These are phyloP conservation scores for Pangasianodon hypophthalmus DNA, from an alignment of 2,113 vertebrate species.

Conservation along the genomic window DNA sequence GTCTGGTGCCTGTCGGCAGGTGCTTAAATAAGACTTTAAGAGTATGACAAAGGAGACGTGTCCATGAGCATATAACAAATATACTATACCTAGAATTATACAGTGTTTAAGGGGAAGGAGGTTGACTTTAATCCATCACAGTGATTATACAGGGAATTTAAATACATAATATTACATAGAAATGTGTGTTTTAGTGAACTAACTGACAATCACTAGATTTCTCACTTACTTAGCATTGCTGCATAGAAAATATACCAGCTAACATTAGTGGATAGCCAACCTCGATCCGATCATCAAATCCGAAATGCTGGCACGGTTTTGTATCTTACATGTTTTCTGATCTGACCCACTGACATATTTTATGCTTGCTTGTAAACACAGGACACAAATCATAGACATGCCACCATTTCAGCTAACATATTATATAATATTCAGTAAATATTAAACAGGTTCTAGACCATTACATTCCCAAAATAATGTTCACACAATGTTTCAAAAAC, in stretches of 20 bases:
- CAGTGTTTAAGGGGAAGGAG: background rate
- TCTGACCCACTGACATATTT: background rate
- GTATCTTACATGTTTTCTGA: background rate
- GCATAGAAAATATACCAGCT: background rate
- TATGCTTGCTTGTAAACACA: background rate
- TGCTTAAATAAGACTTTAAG: slow-evolving; percentile 60
- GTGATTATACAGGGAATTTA: background rate
- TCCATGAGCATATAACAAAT: background rate
- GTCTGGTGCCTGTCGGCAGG: slow-evolving; percentile 49
- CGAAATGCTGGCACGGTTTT: background rate
- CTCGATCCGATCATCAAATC: background rate
- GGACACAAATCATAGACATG: background rate
- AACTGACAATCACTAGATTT: no score
- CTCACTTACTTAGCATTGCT: background rate
- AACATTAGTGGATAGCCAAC: background rate
- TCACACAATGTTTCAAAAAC: background rate
- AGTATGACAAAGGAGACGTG: slow-evolving; percentile 29
- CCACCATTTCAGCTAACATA: background rate
- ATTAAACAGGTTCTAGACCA: background rate
- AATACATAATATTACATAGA: background rate
- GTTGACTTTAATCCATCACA: background rate
- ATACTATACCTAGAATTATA: slow-evolving; percentile 1
- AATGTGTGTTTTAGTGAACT: background rate
- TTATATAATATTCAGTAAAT: background rate
- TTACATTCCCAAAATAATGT: background rate